Evolutionary conservation across 1,140 invertebrate species (phyloP).

Genomic region (Drosophila kepulauana): DNA sequence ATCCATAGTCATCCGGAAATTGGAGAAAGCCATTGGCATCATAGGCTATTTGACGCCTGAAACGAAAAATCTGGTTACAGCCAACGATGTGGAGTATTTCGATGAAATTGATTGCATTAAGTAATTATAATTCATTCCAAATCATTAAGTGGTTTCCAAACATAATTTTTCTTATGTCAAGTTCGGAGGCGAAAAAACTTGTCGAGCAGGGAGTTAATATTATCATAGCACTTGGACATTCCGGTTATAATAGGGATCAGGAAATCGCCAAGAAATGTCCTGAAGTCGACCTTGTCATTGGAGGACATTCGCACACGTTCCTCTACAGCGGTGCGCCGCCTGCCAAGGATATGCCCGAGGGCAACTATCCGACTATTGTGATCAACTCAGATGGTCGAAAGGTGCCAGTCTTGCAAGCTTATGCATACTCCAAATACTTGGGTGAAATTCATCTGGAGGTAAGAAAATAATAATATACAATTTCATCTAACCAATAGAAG

Average conservation of each 20-base stretch:
- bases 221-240: conserved; percentile 95
- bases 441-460: conserved; percentile 88
- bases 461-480: background rate
- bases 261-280: conserved; percentile 91
- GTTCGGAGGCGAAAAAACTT: conserved; percentile 88
- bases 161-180: conserved; percentile 8
- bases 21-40: conserved; percentile 90
- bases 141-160: no score
- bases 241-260: conserved; percentile 91
- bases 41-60: conserved; percentile 95
- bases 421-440: conserved; percentile 96
- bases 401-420: conserved; percentile 95
- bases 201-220: conserved; percentile 90
- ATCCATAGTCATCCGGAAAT: conserved; percentile 88
- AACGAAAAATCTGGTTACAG: conserved; percentile 88
- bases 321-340: conserved; percentile 84
- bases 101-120: conserved; percentile 90
- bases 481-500: no score
- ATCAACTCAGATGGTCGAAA: conserved; percentile 88
- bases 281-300: conserved; percentile 94
- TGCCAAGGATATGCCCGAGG: conserved; percentile 86
- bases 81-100: conserved; percentile 88
- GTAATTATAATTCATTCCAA: conserved; percentile 34
- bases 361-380: conserved; percentile 91
- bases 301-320: conserved; percentile 95